Conservation (phyloP, 2,113 vertebrate genomes). For the Cranoglanis bouderius region DNA sequence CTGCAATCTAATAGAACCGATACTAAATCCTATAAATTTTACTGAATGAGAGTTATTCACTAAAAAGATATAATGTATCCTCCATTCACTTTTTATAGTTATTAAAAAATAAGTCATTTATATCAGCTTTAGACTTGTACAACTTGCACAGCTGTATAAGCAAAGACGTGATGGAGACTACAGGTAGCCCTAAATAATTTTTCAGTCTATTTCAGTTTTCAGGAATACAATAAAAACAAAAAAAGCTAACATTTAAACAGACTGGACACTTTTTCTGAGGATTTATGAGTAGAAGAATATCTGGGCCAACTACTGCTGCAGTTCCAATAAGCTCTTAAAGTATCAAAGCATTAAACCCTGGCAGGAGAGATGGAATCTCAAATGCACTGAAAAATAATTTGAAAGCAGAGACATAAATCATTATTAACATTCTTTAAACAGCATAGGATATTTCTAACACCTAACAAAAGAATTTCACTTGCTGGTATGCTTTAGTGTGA, state of each 20-base stretch:
- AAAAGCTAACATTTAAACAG: slow-evolving; percentile 18
- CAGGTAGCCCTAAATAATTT: not conserved
- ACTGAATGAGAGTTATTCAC: not conserved
- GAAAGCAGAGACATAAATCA: not conserved
- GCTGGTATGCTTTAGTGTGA: not conserved
- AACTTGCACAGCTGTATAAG: not conserved
- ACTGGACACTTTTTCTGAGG: slow-evolving; percentile 1
- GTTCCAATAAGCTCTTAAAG: slow-evolving; percentile 12
- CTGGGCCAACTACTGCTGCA: slow-evolving; percentile 11
- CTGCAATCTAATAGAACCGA: not conserved
- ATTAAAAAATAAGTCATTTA: not conserved
- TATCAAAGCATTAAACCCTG: slow-evolving; percentile 11
- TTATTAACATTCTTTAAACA: not conserved
- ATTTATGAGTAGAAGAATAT: slow-evolving; percentile 20
- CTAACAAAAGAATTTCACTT: not conserved
- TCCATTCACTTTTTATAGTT: not conserved
- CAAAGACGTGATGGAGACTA: not conserved
- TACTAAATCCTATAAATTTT: not conserved
- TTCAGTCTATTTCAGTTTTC: not conserved
- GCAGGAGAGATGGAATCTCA: slow-evolving; percentile 2
- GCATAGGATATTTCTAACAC: not conserved
- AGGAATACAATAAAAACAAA: not conserved
- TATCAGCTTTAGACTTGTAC: not conserved
- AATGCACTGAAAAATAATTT: not conserved
- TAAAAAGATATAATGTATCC: not conserved